Conservation (phyloP, 2,797 vertebrate species). For the Oceanodroma leucorhoa region DNA sequence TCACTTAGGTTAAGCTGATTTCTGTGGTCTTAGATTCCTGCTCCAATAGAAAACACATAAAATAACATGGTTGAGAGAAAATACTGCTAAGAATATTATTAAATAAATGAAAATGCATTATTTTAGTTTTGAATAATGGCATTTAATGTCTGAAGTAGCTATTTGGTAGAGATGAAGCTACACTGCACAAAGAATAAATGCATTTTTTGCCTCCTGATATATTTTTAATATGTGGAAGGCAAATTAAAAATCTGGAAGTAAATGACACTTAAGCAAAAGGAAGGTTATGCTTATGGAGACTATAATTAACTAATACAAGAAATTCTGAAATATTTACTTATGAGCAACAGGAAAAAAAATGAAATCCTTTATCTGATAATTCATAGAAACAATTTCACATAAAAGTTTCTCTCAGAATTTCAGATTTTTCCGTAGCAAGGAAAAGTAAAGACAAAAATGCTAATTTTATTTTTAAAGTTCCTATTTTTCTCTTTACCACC, state of each 20-base stretch:
- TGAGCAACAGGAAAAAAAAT: background rate
- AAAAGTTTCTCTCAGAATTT: background rate
- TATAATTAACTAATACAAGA: background rate
- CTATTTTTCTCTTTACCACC: background rate
- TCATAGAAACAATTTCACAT: background rate
- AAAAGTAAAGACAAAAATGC: background rate
- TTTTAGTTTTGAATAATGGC: background rate
- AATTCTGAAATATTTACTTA: background rate
- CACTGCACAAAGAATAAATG: background rate
- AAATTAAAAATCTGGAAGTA: conserved; percentile 13
- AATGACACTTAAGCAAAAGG: background rate
- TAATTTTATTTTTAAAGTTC: background rate
- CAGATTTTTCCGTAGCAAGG: background rate
- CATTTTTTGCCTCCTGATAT: background rate
- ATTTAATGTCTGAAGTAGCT: background rate
- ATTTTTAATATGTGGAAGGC: background rate
- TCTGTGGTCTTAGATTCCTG: background rate
- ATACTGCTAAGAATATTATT: background rate
- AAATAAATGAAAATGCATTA: background rate
- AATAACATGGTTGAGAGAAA: background rate
- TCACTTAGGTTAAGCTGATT: background rate
- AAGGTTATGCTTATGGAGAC: background rate
- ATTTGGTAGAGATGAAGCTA: background rate
- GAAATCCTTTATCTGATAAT: background rate
- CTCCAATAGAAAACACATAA: background rate